Evolutionary conservation across 1,140 invertebrate species (phyloP), one percentile per base, ranked within the genome.

Genomic region (Pseudomyrmex concolor): DNA sequence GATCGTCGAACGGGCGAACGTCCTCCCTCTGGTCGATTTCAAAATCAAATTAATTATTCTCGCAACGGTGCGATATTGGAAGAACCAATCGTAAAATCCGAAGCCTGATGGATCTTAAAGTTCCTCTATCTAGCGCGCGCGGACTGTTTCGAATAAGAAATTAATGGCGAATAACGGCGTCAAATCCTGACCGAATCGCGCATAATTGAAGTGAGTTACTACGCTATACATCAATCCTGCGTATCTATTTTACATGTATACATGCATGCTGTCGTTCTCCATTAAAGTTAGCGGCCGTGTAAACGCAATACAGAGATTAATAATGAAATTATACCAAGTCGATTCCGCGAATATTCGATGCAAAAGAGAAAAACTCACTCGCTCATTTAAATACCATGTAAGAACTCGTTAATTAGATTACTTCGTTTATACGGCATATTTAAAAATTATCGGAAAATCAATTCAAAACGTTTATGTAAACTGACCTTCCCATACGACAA

Each of bases 301-400:
- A 87, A 34, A 70, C 84, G 81, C 86, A 91, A 86, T 90, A 85
- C 76, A 48, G 84, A 91, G 90, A 93, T 93, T 93, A 92, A 93
- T 93, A 90, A 91, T 88, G 71, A 91, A 92, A 93, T 93, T 93
- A 93, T 93, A 88, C 92, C 85, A 86, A 88, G 86, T 84, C 86
- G 86, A 89, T 83, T 90, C 88, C 78, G 86, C 88, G 80, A 73
- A 89, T 86, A 84, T 90, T 84, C 76, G 83, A 55, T 83, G 70
- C 12, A 17, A 22, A 22, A 67, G 88, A 90, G 86, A 86, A 88
- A 90, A 89, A 80, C 68, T 86, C 81, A 71, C 60, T 73, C 48
- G 76, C 51, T 89, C 86, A 92, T 93, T 93, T 92, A 88, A 90
- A 92, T 93, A 88, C 86, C 90, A 90, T 88, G 85, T 90, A 89